Evolutionary conservation across 2,113 vertebrate species (phyloP).

Genomic region (Cebus imitator): DNA sequence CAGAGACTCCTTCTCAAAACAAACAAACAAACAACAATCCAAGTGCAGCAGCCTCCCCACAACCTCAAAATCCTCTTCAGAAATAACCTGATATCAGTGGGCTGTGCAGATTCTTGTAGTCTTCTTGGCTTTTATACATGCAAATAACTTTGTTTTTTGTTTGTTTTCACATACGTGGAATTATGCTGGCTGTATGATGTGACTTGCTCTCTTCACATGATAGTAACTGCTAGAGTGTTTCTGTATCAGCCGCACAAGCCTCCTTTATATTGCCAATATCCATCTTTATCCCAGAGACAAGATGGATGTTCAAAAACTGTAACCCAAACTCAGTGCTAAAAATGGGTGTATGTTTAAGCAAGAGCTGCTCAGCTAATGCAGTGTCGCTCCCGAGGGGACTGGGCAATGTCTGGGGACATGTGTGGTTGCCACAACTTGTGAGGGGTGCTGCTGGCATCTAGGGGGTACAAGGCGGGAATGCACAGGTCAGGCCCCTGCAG

Average conservation of each 20-base stretch:
- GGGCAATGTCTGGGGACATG: background rate
- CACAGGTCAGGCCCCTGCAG: background rate
- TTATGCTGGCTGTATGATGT: background rate
- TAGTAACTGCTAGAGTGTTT: background rate
- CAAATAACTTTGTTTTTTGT: background rate
- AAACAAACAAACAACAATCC: background rate
- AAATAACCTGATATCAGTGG: background rate
- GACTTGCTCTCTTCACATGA: background rate
- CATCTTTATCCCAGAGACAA: background rate
- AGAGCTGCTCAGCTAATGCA: background rate
- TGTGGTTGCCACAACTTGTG: background rate
- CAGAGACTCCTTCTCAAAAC: too few relatives aligned
- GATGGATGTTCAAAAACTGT: background rate
- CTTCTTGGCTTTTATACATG: background rate
- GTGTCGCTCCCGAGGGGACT: background rate
- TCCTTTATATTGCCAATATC: background rate
- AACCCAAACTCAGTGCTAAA: constrained; percentile 28
- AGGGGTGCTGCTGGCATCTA: background rate
- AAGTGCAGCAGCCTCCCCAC: background rate
- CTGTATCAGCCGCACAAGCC: background rate
- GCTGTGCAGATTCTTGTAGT: background rate
- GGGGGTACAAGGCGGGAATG: background rate
- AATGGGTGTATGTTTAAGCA: background rate
- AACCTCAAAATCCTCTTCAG: background rate
- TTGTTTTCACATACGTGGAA: background rate